Evolutionary conservation across 2,113 vertebrate genomes (phyloP), one percentile per base, ranked within the genome.

Genomic region (Spizaetus ornatus): DNA sequence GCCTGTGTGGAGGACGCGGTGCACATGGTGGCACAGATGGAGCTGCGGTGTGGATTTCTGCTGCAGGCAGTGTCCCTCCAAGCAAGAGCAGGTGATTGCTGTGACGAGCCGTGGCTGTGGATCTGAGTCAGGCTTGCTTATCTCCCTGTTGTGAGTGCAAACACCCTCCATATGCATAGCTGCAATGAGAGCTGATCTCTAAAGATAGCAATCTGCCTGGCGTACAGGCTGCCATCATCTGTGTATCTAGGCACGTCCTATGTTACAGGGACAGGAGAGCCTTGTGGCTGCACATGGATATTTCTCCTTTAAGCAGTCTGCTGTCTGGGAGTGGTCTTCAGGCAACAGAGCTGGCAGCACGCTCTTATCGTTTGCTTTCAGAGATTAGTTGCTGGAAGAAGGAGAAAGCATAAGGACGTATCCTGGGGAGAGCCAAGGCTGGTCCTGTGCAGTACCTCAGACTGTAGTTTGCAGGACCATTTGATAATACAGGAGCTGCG

Each of bases 111-210:
- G 58, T 2, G 36, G 56, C 73, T 1, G 0, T 8, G 36, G 38
- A 5, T 58, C 43, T 9, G 69, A 18, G 55, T 77, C 73, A 16
- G 86, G 50, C 69, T 47, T 38, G 18, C 42, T 47, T 27, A 36
- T 84, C 81, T 72, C 87, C 90, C 53, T 97, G 95, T 61, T 98
- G 97, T 98, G 98, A 98, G 98, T 97, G 93, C 98, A 98, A 98
- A 99, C 98, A 98, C 89, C 56, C 89, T 48, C 95, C 73, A 90
- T 97, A 71, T 96, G 96, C 1, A 3, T 52, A 38, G 90, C 94
- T 92, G 92, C 83, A 59, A 18, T 3, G 23, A 81, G 79, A 92
- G 70, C 84, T 65, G 91, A 85, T 90, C 87, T 58, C 58, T 74
- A 32, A 23, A 94, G 66, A 96, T 96, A 97, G 59, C 95, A 91